A percentile compares a stretch with the other conserved stretches of the same genome.
Evolutionary conservation across 2,797 vertebrate species (phyloP).

Genomic region (Thaleichthys pacificus): DNA sequence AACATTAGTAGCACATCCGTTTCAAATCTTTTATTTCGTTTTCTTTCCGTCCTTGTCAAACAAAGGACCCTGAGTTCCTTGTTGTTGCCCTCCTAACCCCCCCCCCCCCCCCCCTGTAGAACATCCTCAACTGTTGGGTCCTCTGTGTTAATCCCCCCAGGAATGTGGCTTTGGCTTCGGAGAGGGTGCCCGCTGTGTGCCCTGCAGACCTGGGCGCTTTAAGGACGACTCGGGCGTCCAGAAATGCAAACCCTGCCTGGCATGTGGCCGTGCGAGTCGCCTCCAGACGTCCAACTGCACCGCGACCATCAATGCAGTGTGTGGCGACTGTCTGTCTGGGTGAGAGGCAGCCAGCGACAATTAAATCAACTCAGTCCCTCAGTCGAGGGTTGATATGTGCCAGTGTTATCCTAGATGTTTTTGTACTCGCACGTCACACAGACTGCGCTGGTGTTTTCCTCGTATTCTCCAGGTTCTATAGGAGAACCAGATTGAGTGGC

Average conservation of each 20-base stretch:
- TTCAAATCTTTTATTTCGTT: background rate
- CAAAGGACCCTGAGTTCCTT: background rate
- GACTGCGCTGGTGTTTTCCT: too few relatives aligned
- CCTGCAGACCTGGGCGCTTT: slow-evolving; percentile 83
- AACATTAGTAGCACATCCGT: too few relatives aligned
- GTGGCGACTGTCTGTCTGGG: slow-evolving; percentile 86
- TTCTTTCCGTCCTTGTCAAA: background rate
- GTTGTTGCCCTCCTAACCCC: background rate
- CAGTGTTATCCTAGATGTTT: too few relatives aligned
- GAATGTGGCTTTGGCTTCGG: slow-evolving; percentile 89
- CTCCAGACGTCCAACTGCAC: slow-evolving; percentile 86
- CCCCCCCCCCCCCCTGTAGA: too few relatives aligned
- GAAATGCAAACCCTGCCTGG: slow-evolving; percentile 85
- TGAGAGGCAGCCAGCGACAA: slow-evolving; percentile 54
- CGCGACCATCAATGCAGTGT: slow-evolving; percentile 76
- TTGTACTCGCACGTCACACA: too few relatives aligned
- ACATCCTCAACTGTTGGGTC: slow-evolving; percentile 62
- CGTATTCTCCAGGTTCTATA: slow-evolving; percentile 76
- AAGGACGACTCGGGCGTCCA: slow-evolving; percentile 86
- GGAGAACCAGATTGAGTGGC: slow-evolving; percentile 86
- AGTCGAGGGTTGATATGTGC: background rate
- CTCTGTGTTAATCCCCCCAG: slow-evolving; percentile 76
- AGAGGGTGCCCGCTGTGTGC: slow-evolving; percentile 83
- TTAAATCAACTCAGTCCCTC: background rate
- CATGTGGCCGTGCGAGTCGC: slow-evolving; percentile 79